Percentiles rank a stretch among this genome's conserved stretches.
Evolutionary conservation across 2,113 vertebrate species (phyloP).

Genomic region (Mesoclemmys tuberculata): DNA sequence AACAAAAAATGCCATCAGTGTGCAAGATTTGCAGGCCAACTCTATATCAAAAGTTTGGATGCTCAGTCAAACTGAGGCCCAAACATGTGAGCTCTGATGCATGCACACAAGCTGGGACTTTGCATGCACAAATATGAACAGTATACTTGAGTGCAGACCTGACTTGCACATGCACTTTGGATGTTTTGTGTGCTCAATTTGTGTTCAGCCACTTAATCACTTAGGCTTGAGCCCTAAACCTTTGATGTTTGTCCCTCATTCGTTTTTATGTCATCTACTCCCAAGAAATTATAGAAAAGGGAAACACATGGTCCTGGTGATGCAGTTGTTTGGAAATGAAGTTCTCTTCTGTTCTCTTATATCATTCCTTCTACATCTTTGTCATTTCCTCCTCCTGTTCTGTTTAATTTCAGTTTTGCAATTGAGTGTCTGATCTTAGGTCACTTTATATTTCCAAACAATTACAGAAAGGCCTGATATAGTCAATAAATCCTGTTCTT

Average conservation of each 20-base stretch:
- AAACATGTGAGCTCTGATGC: neutral
- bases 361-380: neutral
- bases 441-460: neutral
- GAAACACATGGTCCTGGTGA: neutral
- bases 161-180: neutral
- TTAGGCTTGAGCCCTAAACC: neutral
- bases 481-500: slow-evolving; percentile 18
- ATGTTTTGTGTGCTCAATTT: neutral
- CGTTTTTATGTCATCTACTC: neutral
- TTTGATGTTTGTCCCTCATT: neutral
- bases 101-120: neutral
- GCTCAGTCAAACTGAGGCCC: neutral
- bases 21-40: neutral
- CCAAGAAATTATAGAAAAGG: neutral
- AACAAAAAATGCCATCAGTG: neutral
- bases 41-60: neutral
- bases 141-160: neutral
- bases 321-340: neutral
- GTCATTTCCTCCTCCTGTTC: neutral
- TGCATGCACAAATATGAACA: neutral
- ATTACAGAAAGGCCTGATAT: neutral
- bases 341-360: neutral
- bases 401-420: slow-evolving; percentile 7
- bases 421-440: neutral
- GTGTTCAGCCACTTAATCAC: neutral